Base-by-base conservation (phyloP, 2,797 vertebrate species). In the Microcaecilia unicolor region DNA sequence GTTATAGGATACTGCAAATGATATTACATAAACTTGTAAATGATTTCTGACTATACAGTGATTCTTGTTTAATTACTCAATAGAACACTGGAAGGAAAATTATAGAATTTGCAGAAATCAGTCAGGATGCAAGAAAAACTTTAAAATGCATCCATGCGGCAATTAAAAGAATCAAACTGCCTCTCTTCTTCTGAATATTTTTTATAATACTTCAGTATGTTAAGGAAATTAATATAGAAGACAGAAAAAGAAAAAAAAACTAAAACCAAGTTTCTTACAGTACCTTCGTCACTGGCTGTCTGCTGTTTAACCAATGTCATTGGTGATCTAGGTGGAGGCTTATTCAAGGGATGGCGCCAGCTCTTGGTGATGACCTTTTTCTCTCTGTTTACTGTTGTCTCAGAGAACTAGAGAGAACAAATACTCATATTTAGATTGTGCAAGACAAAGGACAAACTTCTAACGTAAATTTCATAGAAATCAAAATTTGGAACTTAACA, bases 291-390 rank as follows among this genome's bases (percentile, higher is more conserved):
- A 40, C 85, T 95, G 47, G 58, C 38, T 25, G 72, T 57, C 59
- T 96, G 91, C 34, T 91, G 90, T 61, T 97, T 96, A 51, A 97
- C 89, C 17, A 91, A 67, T 13, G 85, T 92, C 69, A 93, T 84
- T 25, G 89, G 87, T 28, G 93, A 93, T 55, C 92, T 82, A 28
- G 86, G 76, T 5, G 90, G 91, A 12, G 91, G 91, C 55, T 91
- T 97, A 72, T 83, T 88, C 35, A 98, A 70, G 8, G 93, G 93
- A 71, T 92, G 90, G 33, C 87, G 85, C 89, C 92, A 91, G 63
- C 91, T 97, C 76, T 94, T 96, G 28, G 78, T 68, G 15, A 86
- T 74, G n/a, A n/a, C n/a, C n/a, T n/a, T n/a, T n/a, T n/a, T n/a
- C n/a, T n/a, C n/a, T n/a, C n/a, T n/a, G n/a, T n/a, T n/a, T n/a